phyloP scores from a whole-genome alignment of 37 sponge, comb jelly and placozoan species.

The Mnemiopsis leidyi region DNA sequence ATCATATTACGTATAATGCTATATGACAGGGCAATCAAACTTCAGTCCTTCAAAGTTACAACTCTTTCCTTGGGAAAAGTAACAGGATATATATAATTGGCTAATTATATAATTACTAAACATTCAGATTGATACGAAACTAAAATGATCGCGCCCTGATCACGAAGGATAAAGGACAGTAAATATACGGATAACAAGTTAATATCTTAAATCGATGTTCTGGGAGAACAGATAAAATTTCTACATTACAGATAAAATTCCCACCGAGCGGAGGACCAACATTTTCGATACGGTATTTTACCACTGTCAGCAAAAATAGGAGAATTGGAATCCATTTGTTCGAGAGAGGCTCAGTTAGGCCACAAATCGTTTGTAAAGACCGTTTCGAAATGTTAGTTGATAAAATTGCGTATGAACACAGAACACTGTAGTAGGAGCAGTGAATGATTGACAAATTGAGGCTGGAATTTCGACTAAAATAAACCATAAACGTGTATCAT shows the following conservation, averaged over 20 bases:
- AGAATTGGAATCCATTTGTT: not conserved
- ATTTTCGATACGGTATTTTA: not conserved
- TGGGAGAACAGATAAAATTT: not conserved
- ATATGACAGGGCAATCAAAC: not conserved
- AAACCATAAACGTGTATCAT: too few relatives aligned
- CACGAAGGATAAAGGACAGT: too few relatives aligned
- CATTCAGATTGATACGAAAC: not conserved
- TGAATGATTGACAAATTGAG: too few relatives aligned
- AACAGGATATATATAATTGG: not conserved
- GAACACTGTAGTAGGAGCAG: too few relatives aligned
- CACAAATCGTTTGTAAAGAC: too few relatives aligned
- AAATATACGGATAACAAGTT: too few relatives aligned
- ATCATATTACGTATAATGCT: not conserved
- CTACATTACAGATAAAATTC: not conserved
- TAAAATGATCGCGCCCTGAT: not conserved
- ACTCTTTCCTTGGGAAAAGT: not conserved
- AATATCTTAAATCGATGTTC: too few relatives aligned
- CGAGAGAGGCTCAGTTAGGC: too few relatives aligned
- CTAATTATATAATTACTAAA: not conserved
- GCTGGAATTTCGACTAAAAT: too few relatives aligned
- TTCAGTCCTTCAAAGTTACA: not conserved
- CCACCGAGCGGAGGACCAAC: not conserved
- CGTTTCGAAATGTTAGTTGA: too few relatives aligned
- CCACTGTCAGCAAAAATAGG: not conserved
- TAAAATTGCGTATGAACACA: too few relatives aligned